phyloP scores from a whole-genome alignment of 2,797 vertebrate species.

The Chromis chromis region DNA sequence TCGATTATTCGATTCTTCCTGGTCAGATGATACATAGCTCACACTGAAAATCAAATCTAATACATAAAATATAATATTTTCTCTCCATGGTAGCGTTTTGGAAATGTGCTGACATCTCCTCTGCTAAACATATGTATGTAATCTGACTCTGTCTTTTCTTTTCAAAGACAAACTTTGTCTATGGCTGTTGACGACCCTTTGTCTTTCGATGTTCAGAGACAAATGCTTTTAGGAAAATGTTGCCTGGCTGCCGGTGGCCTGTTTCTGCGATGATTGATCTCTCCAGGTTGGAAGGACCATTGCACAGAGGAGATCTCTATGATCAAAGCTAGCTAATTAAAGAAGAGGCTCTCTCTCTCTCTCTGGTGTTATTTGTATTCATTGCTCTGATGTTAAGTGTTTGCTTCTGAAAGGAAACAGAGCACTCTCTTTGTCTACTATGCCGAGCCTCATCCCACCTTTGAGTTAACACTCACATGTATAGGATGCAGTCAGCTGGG shows the following conservation, averaged over 20 bases:
- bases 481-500: conserved; percentile 30
- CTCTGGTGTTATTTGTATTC: conserved; percentile 80
- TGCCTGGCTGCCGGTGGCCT: conserved; percentile 57
- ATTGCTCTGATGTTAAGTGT: conserved; percentile 85
- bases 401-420: conserved; percentile 78
- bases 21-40: neutral
- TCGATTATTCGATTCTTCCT: neutral
- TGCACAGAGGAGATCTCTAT: conserved; percentile 72
- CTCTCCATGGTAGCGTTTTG: neutral
- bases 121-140: conserved; percentile 18
- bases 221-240: conserved; percentile 78
- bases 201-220: conserved; percentile 67
- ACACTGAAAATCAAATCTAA: neutral
- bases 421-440: conserved; percentile 76
- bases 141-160: conserved; percentile 51
- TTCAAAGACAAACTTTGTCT: conserved; percentile 65
- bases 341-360: conserved; percentile 76
- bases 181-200: conserved; percentile 57
- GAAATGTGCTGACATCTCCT: conserved; percentile 31
- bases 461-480: conserved; percentile 42
- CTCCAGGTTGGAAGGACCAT: conserved; percentile 69
- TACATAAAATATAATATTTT: neutral
- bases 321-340: conserved; percentile 88
- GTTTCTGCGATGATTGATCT: conserved; percentile 79
- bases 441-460: conserved; percentile 65